These are phyloP conservation scores for Ceuthmochares aereus DNA, from an alignment of 2,113 vertebrate genomes.

Conservation along the genomic window DNA sequence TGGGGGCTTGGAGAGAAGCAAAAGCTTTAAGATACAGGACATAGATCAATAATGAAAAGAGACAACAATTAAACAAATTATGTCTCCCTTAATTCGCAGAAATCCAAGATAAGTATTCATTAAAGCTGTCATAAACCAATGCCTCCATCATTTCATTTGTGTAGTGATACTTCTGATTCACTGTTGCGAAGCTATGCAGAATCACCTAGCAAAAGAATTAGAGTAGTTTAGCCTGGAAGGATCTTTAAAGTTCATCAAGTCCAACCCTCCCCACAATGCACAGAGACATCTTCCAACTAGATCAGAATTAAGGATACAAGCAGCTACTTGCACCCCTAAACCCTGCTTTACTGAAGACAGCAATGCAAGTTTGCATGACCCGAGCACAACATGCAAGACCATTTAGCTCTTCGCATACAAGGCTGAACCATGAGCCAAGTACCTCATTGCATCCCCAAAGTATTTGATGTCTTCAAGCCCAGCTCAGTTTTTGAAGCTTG, in stretches of 20 bases:
- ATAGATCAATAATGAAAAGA: background rate
- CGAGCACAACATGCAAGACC: accelerated
- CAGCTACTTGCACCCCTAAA: background rate
- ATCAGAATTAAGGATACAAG: background rate
- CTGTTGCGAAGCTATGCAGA: background rate
- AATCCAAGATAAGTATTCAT: background rate
- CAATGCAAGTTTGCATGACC: accelerated
- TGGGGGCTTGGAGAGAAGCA: background rate
- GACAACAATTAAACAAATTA: background rate
- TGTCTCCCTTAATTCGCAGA: background rate
- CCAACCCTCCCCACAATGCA: too few species aligned
- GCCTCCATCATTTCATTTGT: background rate
- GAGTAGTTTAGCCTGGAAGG: too few species aligned
- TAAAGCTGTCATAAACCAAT: background rate
- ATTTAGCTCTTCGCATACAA: accelerated
- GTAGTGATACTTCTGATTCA: background rate
- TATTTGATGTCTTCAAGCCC: accelerated
- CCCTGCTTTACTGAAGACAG: background rate
- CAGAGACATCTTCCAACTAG: too few species aligned
- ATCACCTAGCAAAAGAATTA: background rate
- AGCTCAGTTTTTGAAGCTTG: background rate
- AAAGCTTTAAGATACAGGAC: background rate
- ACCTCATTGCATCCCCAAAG: background rate
- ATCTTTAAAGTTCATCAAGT: too few species aligned
- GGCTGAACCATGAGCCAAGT: accelerated